Evolutionary conservation across 1,140 invertebrate species (phyloP).

Genomic region (Anoplolepis gracilipes): DNA sequence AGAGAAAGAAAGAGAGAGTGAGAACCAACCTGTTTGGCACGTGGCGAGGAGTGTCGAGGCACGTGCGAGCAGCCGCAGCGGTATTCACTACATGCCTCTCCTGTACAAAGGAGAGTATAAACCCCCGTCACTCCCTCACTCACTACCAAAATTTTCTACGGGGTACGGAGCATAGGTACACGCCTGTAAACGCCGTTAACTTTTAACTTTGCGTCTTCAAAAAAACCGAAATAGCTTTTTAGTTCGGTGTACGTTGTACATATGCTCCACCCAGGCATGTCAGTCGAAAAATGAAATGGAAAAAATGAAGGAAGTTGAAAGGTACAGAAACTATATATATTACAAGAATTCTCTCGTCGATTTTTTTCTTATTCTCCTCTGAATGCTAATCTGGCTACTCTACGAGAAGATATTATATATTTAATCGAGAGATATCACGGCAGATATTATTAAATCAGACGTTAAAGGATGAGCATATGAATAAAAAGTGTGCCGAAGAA

Average conservation of each 20-base stretch:
- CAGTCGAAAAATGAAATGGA: conserved; percentile 42
- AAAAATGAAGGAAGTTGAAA: conserved; percentile 72
- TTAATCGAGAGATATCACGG: conserved; percentile 9
- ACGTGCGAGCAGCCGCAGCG: conserved; percentile 82
- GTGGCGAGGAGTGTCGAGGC: conserved; percentile 84
- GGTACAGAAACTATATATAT: conserved; percentile 58
- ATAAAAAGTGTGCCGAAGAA: conserved; percentile 2
- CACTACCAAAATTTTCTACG: conserved; percentile 77
- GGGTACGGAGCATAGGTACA: conserved; percentile 55
- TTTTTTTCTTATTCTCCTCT: conserved; percentile 32
- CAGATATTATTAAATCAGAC: not conserved
- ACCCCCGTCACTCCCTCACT: conserved; percentile 84
- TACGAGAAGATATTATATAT: conserved; percentile 3
- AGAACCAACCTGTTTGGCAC: conserved; percentile 84
- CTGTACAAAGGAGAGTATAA: conserved; percentile 82
- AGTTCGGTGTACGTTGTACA: conserved; percentile 30
- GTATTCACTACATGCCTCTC: conserved; percentile 85
- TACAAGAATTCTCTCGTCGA: conserved; percentile 31
- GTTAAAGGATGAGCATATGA: not conserved
- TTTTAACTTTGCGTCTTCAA: not conserved
- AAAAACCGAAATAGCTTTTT: not conserved
- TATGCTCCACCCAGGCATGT: conserved; percentile 47
- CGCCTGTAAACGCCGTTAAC: conserved; percentile 30
- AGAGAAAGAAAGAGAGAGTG: conserved; percentile 77
- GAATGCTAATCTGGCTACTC: conserved; percentile 30